A percentile compares a stretch with the other conserved stretches of the same genome.
Conservation (phyloP, 2,113 vertebrate species). For the Polyodon spathula region DNA sequence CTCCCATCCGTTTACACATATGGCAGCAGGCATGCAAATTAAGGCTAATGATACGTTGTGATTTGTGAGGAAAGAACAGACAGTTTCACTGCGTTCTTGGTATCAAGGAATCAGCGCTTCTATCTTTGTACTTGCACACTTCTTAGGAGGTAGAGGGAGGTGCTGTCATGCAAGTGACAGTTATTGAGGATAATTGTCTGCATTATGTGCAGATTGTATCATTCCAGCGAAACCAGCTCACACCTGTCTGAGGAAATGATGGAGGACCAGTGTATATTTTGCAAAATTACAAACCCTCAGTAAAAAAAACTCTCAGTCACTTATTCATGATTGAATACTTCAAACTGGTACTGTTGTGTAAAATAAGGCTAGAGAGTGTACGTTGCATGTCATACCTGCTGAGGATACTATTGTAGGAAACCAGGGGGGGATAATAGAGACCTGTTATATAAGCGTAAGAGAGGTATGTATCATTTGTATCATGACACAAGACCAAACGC, state of each 20-base stretch:
- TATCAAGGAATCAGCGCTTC: conserved; percentile 55
- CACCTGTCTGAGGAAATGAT: conserved; percentile 49
- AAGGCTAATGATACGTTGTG: conserved; percentile 52
- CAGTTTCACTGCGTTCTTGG: conserved; percentile 46
- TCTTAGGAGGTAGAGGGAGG: conserved; percentile 26
- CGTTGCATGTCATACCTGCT: neutral
- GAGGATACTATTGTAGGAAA: too few relatives aligned
- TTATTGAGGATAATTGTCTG: conserved; percentile 69
- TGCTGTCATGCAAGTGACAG: conserved; percentile 65
- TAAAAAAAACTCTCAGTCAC: neutral
- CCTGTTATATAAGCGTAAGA: too few relatives aligned
- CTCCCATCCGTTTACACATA: conserved; percentile 44
- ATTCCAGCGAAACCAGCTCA: conserved; percentile 50
- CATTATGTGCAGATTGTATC: conserved; percentile 59
- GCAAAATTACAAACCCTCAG: neutral
- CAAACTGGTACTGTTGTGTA: too few relatives aligned
- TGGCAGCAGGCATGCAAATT: conserved; percentile 60
- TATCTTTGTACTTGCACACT: conserved; percentile 54
- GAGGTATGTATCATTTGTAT: too few relatives aligned
- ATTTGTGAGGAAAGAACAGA: conserved; percentile 34
- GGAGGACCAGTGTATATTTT: conserved; percentile 27
- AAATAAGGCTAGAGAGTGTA: neutral
- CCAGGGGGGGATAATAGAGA: too few relatives aligned
- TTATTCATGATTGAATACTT: neutral
- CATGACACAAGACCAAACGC: too few relatives aligned